A percentile compares a stretch with the other conserved stretches of the same genome.
phyloP scores from a whole-genome alignment of 2,113 vertebrate genomes.

The Paraplagusia blochii region DNA sequence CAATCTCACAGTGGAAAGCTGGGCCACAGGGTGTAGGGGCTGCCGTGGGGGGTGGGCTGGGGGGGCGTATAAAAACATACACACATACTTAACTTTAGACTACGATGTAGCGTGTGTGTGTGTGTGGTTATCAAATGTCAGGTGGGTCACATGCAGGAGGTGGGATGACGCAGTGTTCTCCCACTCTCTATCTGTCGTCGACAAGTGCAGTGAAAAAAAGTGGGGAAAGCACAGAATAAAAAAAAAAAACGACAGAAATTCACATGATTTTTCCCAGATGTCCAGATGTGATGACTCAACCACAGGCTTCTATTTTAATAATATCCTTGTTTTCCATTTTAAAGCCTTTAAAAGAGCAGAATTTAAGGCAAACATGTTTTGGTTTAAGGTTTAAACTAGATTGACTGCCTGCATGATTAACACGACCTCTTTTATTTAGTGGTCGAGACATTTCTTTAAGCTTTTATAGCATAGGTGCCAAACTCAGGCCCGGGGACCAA shows the following conservation, averaged over 20 bases:
- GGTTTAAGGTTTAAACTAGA: too few species aligned
- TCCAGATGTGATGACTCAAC: too few species aligned
- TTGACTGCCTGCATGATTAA: too few species aligned
- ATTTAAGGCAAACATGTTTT: too few species aligned
- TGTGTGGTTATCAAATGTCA: conserved; percentile 51
- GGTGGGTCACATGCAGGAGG: conserved; percentile 56
- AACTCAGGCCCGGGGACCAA: too few species aligned
- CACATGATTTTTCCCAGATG: background rate
- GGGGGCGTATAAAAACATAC: conserved; percentile 18
- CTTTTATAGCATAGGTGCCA: too few species aligned
- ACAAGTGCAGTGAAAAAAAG: conserved; percentile 11
- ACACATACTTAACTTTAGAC: conserved; percentile 53
- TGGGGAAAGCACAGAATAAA: background rate
- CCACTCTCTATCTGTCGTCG: conserved; percentile 41
- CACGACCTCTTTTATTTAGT: too few species aligned
- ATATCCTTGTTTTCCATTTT: too few species aligned
- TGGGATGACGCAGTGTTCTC: conserved; percentile 60
- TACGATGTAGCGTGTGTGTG: conserved; percentile 6
- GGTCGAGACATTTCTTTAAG: too few species aligned
- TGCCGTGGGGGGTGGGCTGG: conserved; percentile 22
- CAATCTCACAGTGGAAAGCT: conserved; percentile 43
- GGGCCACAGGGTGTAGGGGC: background rate
- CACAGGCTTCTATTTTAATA: too few species aligned
- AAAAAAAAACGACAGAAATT: background rate
- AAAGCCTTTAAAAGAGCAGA: too few species aligned